A percentile compares a stretch with the other conserved stretches of the same genome.
Evolutionary conservation across 2,797 vertebrate species (phyloP).

Genomic region (Pampus argenteus): DNA sequence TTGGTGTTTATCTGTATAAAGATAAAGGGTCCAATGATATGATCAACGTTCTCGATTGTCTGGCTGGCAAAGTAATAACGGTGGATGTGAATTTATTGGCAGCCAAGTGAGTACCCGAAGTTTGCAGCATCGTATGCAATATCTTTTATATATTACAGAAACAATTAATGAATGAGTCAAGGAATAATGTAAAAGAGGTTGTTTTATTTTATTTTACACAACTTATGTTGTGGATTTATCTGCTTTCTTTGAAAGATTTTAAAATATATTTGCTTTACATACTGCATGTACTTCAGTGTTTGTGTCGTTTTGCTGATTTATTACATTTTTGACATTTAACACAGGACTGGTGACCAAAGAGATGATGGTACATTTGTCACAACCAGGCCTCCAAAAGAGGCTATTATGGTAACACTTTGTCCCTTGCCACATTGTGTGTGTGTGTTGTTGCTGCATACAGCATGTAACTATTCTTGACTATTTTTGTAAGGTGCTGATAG

Average conservation of each 20-base stretch:
- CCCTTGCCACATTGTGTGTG: not conserved
- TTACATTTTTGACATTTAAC: not conserved
- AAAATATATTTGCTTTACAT: not conserved
- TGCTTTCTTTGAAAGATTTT: not conserved
- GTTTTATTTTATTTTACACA: no score
- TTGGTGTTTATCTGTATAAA: conserved; percentile 47
- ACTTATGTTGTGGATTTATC: not conserved
- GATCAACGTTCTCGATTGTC: conserved; percentile 28
- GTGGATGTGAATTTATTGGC: conserved; percentile 66
- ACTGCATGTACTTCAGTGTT: not conserved
- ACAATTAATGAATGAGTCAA: not conserved
- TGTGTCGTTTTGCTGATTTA: not conserved
- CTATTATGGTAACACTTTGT: conserved; percentile 67
- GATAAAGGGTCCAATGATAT: fast-evolving
- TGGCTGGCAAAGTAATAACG: conserved; percentile 14
- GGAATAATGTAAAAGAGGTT: not conserved
- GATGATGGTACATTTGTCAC: conserved; percentile 56
- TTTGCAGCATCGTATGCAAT: no score
- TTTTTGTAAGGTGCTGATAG: conserved; percentile 70
- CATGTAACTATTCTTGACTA: not conserved
- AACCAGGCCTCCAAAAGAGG: conserved; percentile 70
- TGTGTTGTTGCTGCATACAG: not conserved
- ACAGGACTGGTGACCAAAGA: conserved; percentile 65
- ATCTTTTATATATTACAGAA: no score
- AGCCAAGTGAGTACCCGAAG: conserved; percentile 56